Conservation (phyloP, 2,113 vertebrate genomes). For the Cebidichthys violaceus region DNA sequence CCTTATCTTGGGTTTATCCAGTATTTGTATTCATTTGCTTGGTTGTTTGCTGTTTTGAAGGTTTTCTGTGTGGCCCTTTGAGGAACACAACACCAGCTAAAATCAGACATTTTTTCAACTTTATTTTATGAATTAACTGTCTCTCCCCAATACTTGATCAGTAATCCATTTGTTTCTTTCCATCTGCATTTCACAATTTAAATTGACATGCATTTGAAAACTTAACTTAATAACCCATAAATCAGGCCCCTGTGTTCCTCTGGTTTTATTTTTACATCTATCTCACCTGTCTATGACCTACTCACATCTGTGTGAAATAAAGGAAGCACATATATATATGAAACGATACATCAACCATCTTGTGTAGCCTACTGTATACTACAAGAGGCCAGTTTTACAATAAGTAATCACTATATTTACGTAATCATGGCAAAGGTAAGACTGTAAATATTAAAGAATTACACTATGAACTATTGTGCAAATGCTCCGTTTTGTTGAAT, state of each 20-base stretch:
- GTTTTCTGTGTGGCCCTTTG: constrained; percentile 41
- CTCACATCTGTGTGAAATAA: constrained; percentile 28
- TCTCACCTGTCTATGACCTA: constrained; percentile 26
- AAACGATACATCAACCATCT: constrained; percentile 30
- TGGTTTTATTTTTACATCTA: background rate
- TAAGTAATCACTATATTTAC: constrained; percentile 38
- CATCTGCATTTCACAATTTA: background rate
- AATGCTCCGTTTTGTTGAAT: constrained; percentile 19
- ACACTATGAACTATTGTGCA: constrained; percentile 32
- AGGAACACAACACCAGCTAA: constrained; percentile 52
- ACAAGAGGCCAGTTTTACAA: constrained; percentile 42
- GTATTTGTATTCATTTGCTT: constrained; percentile 54
- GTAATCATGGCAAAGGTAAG: constrained; percentile 60
- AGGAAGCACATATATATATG: constrained; percentile 46
- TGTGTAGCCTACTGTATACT: constrained; percentile 39
- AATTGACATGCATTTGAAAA: background rate
- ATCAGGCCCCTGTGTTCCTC: background rate
- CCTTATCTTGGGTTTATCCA: constrained; percentile 51
- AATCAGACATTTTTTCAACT: constrained; percentile 8
- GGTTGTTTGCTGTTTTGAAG: constrained; percentile 35
- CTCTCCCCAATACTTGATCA: background rate
- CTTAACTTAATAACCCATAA: background rate
- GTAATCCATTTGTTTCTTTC: background rate
- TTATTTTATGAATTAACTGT: constrained; percentile 18
- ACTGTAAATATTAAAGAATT: constrained; percentile 74